Conservation (phyloP, 1,140 invertebrate genomes). For the Drosophila ercepeae region DNA sequence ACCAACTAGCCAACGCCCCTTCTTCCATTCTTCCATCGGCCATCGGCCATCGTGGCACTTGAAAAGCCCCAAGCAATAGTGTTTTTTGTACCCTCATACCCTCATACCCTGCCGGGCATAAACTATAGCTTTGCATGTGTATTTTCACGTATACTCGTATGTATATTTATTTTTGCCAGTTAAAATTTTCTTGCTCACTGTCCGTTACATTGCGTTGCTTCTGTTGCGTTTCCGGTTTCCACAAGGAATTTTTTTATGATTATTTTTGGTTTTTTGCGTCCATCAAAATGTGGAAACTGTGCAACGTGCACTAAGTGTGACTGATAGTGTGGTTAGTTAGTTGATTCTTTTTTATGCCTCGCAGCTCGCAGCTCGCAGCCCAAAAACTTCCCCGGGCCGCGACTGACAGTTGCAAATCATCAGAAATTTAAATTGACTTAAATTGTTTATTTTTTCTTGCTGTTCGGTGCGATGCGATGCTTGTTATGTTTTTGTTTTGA, state of each 20-base stretch:
- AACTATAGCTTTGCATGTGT: slow-evolving; percentile 2
- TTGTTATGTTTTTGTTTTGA: slow-evolving; percentile 1
- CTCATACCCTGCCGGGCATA: slow-evolving; percentile 13
- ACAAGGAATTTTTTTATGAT: slow-evolving; percentile 12
- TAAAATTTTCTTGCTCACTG: slow-evolving; percentile 50
- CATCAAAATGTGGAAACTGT: slow-evolving; percentile 82
- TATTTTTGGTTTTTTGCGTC: slow-evolving; percentile 42
- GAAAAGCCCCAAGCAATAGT: slow-evolving; percentile 21
- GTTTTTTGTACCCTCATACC: no score
- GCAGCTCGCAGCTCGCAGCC: no score
- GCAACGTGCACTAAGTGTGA: slow-evolving; percentile 78
- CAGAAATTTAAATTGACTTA: slow-evolving; percentile 82
- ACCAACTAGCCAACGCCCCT: slow-evolving; percentile 31
- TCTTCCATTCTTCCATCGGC: background rate
- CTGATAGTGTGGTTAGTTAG: slow-evolving; percentile 81
- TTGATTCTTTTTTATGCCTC: slow-evolving; percentile 74
- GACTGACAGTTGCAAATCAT: slow-evolving; percentile 79
- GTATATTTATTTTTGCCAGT: slow-evolving; percentile 43
- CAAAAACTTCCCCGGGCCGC: slow-evolving; percentile 26
- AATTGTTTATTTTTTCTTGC: slow-evolving; percentile 69
- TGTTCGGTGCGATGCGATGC: slow-evolving; percentile 4
- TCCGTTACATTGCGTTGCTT: slow-evolving; percentile 8
- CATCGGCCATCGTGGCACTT: slow-evolving; percentile 13
- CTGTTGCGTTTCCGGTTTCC: slow-evolving; percentile 51
- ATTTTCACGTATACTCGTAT: slow-evolving; percentile 10